Percentiles rank a stretch among this genome's conserved stretches.
Conservation (phyloP, 1,140 invertebrate genomes). For the Grapholita molesta region DNA sequence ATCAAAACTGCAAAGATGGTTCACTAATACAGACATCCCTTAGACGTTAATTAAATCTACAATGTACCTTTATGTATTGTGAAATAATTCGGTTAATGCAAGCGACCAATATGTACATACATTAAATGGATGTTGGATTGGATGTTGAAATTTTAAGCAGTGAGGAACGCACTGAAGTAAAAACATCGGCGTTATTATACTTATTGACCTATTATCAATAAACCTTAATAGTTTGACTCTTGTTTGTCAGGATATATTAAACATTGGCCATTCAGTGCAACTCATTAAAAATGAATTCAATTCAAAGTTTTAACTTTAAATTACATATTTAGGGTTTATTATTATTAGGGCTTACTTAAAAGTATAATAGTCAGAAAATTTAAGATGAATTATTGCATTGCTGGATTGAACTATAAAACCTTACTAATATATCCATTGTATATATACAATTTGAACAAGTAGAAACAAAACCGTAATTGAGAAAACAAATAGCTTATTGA, state of each 20-base stretch:
- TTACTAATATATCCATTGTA: no score
- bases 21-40: background rate
- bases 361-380: no score
- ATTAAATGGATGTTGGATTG: no score
- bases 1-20: background rate
- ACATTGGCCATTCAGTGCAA: background rate
- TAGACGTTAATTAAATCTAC: no score
- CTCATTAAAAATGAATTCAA: background rate
- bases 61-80: background rate
- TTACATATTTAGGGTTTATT: no score
- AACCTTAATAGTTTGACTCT: background rate
- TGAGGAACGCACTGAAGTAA: no score
- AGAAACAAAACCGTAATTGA: background rate
- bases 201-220: background rate
- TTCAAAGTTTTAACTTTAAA: no score
- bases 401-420: no score
- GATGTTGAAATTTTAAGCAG: no score
- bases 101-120: background rate
- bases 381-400: no score
- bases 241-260: background rate
- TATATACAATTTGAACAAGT: background rate
- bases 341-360: no score
- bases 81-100: background rate
- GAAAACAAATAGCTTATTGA: constrained; percentile 9
- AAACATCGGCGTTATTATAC: background rate